Percentiles rank a stretch among this genome's conserved stretches.
Evolutionary conservation across 2,113 vertebrate species (phyloP).

Genomic region (Callopanchax toddi): DNA sequence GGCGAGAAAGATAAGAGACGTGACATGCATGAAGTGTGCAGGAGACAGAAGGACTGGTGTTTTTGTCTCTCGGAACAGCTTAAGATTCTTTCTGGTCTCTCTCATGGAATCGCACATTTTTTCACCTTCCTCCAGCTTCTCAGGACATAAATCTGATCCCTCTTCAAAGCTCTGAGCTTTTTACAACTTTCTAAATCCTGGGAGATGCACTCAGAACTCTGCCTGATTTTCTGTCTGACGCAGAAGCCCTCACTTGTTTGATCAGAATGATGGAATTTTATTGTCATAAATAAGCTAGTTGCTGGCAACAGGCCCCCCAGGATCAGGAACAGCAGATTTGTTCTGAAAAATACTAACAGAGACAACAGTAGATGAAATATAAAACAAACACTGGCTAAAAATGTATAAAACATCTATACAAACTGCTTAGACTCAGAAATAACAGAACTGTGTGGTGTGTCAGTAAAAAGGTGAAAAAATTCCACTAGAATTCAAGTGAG

Average conservation of each 20-base stretch:
- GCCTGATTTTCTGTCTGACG: neutral
- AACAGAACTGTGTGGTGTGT: no score
- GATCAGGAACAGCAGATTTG: no score
- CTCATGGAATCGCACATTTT: slow-evolving; percentile 19
- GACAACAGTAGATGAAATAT: no score
- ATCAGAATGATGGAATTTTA: neutral
- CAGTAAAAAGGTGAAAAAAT: no score
- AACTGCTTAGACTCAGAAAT: no score
- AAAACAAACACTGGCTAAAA: no score
- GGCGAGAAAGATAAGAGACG: slow-evolving; percentile 6
- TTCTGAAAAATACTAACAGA: no score
- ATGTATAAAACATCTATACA: no score
- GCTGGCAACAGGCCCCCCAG: no score
- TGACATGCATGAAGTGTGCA: slow-evolving; percentile 20
- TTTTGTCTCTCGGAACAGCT: slow-evolving; percentile 7
- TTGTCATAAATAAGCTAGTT: neutral
- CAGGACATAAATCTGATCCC: slow-evolving; percentile 14
- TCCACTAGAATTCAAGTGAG: no score
- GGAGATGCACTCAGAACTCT: neutral
- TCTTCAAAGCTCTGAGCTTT: neutral
- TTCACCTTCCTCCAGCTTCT: slow-evolving; percentile 15
- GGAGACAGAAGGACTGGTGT: slow-evolving; percentile 3
- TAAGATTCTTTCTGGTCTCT: slow-evolving; percentile 15
- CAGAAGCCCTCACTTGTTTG: neutral
- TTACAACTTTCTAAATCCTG: neutral